Evolutionary conservation across 2,888 invertebrate species (phyloP), one percentile per base, ranked within the genome.

Genomic region (Nebria salina): DNA sequence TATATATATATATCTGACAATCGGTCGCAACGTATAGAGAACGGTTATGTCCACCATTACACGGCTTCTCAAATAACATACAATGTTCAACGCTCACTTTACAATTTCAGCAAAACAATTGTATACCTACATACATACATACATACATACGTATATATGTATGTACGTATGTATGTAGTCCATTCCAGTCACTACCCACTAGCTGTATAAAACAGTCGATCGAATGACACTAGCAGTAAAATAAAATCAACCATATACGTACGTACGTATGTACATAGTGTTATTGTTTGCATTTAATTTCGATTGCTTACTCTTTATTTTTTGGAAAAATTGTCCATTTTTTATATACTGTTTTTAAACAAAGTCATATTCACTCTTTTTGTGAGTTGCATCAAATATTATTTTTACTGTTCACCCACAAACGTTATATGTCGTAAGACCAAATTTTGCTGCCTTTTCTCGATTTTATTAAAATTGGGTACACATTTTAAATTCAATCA

Each of bases 11-110:
- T 68, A 68, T 68, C 68, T 68, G 68, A 68, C 68, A 68, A 70
- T 70, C 70, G 70, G 70, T 70, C 70, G 70, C 42, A 34, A 11
- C 42, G 42, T 73, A 73, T 64, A 54, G 25, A 64, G 65, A 84
- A 85, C 83, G 84, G 85, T 84, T 84, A 84, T 84, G 78, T 81
- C 13, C 54, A 77, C 83, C 79, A 84, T 84, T 84, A 84, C 83
- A 85, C 84, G 77, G 84, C 84, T 84, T 84, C 84, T 84, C 84
- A 83, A 81, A 84, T 85, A 85, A 85, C 85, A 84, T 76, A 76
- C 84, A 83, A 83, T 84, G 84, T 85, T 85, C 85, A 83, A 84
- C 85, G 85, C 84, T 83, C 85, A 85, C 85, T 85, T 84, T 84
- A 84, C 85, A 85, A 85, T 85, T 84, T 83, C 81, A 81, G 81